Conservation (phyloP, 2,797 vertebrate species). For the Mormyrus hasselquistii region DNA sequence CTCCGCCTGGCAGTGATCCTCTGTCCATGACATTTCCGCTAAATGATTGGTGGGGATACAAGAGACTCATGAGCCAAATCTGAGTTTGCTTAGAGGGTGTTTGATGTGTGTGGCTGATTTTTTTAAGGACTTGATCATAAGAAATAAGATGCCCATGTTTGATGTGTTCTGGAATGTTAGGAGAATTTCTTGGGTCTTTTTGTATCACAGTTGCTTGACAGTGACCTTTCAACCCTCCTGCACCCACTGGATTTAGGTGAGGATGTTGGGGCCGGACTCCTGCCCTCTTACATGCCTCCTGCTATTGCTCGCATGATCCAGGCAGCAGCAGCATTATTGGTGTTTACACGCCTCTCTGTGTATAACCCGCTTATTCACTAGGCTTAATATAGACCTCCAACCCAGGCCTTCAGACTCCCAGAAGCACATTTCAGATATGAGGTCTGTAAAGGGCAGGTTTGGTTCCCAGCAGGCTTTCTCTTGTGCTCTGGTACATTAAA, state of each 20-base stretch:
- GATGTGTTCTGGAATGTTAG: background rate
- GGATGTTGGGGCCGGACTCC: background rate
- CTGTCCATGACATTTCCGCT: background rate
- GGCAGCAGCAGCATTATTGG: background rate
- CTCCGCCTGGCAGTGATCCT: background rate
- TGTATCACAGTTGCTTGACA: background rate
- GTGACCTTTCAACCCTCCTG: background rate
- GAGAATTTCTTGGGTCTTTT: background rate
- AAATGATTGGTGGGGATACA: background rate
- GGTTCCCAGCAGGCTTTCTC: background rate
- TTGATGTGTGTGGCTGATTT: background rate
- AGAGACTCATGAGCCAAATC: background rate
- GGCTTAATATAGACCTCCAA: background rate
- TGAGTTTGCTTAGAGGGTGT: background rate
- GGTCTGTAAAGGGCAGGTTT: background rate
- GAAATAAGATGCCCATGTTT: background rate
- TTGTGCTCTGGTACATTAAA: background rate
- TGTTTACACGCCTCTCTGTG: background rate
- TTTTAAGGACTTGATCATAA: background rate
- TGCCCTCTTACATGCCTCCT: background rate
- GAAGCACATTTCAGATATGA: background rate
- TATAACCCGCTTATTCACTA: background rate
- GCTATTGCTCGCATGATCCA: background rate
- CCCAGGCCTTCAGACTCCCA: background rate
- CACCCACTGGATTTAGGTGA: background rate